Base-by-base conservation (phyloP, 2,797 vertebrate species). In the Parauchenoglanis ngamensis region DNA sequence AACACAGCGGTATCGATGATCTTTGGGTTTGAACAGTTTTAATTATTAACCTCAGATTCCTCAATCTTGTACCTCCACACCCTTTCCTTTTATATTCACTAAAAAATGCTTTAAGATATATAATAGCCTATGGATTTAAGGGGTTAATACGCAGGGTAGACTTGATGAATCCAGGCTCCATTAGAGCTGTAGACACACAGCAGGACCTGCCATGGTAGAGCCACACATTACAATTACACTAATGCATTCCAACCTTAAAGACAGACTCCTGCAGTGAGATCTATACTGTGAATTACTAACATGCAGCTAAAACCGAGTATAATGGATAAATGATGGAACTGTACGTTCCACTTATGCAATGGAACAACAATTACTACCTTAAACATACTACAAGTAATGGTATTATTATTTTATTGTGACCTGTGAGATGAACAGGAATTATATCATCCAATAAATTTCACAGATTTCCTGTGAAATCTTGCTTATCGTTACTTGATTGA, bases 61-160 rank as follows among this genome's bases (percentile, higher is more conserved):
- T 61, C 57, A 44, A 1, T 46, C 35, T 28, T 46, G 77, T 49
- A 28, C 13, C 23, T 44, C 63, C 25, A 25, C 21, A 40, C n/a
- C n/a, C 25, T 52, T 67, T 61, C 44, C 35, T 31, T 4, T 31
- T 35, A 5, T 21, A 35, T 68, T 67, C 81, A 23, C 63, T 68
- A 15, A 31, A 21, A 46, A 52, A 67, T 52, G 46, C 46, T 54
- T 67, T 23, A 56, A 83, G 81, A 70, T 83, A 46, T 70, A 56
- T 15, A 70, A 70, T 80, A 80, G 59, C 56, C 56, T 80, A 80
- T 61, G 77, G 81, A 83, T 54, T 40, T 83, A 40, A 12, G 65
- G 28, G 63, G 65, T 93, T 92, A 95, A 93, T 93, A 92, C 89
- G 89, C 93, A 93, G 95, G 94, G 94, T 94, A 93, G 93, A 92